These are phyloP conservation scores for Nothobranchius kuhntae DNA, from an alignment of 2,113 vertebrate species.

Conservation along the genomic window DNA sequence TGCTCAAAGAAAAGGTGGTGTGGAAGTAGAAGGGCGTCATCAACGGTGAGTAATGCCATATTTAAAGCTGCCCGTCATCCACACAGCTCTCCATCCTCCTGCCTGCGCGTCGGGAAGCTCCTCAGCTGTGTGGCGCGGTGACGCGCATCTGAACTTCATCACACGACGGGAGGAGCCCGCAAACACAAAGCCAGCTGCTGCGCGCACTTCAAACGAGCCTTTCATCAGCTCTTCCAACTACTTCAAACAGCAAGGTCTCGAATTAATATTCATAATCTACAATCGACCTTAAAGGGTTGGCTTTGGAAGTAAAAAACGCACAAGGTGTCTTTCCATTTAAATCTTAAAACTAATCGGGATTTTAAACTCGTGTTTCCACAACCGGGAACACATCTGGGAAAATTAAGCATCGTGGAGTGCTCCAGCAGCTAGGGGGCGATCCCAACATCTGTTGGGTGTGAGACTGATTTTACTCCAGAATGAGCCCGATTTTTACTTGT, in stretches of 20 bases:
- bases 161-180: constrained; percentile 69
- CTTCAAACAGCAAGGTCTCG: constrained; percentile 24
- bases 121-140: constrained; percentile 54
- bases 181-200: constrained; percentile 64
- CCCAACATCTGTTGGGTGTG: constrained; percentile 33
- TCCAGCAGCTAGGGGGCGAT: constrained; percentile 57
- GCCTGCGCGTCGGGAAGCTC: constrained; percentile 56
- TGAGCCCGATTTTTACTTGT: constrained; percentile 41
- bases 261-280: not conserved
- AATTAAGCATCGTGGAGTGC: constrained; percentile 6
- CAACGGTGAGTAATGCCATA: constrained; percentile 9
- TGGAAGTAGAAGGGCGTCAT: constrained; percentile 25
- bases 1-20: constrained; percentile 8
- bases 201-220: constrained; percentile 55
- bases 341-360: too few species aligned
- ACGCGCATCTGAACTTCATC: constrained; percentile 70
- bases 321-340: not conserved
- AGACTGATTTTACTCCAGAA: constrained; percentile 16
- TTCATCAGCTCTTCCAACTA: constrained; percentile 27
- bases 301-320: not conserved
- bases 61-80: constrained; percentile 41
- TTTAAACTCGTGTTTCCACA: not conserved
- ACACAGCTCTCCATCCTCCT: constrained; percentile 48
- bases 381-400: constrained; percentile 11
- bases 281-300: not conserved